phyloP scores from a whole-genome alignment of 2,113 vertebrate genomes.

The Odocoileus hemionus region DNA sequence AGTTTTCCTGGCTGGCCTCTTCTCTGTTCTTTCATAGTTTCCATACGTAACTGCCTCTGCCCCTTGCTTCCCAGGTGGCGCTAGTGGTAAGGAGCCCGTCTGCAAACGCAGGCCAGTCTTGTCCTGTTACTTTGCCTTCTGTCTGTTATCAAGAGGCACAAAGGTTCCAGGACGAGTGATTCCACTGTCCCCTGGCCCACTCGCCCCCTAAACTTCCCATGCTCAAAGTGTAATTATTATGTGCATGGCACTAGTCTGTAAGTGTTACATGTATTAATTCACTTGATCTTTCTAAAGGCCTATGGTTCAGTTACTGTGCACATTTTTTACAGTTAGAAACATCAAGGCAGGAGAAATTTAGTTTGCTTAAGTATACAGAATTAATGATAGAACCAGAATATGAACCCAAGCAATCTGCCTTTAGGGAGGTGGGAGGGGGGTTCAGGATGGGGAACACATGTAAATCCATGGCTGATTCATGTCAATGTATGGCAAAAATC shows the following conservation, averaged over 20 bases:
- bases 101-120: neutral
- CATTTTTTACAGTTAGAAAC: constrained; percentile 14
- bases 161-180: neutral
- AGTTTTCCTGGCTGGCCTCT: neutral
- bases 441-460: too few relatives aligned
- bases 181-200: neutral
- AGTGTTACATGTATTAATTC: neutral
- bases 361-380: neutral
- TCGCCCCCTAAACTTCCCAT: neutral
- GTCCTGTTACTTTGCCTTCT: neutral
- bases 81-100: neutral
- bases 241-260: neutral
- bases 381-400: neutral
- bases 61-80: neutral
- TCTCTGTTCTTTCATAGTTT: neutral
- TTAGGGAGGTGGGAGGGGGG: neutral
- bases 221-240: neutral
- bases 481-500: too few relatives aligned
- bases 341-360: neutral
- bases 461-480: too few relatives aligned
- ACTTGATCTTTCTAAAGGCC: neutral
- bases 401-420: neutral
- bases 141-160: neutral
- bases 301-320: neutral
- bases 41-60: neutral